These are phyloP conservation scores for Plodia interpunctella DNA, from an alignment of 1,140 invertebrate genomes.

Conservation along the genomic window DNA sequence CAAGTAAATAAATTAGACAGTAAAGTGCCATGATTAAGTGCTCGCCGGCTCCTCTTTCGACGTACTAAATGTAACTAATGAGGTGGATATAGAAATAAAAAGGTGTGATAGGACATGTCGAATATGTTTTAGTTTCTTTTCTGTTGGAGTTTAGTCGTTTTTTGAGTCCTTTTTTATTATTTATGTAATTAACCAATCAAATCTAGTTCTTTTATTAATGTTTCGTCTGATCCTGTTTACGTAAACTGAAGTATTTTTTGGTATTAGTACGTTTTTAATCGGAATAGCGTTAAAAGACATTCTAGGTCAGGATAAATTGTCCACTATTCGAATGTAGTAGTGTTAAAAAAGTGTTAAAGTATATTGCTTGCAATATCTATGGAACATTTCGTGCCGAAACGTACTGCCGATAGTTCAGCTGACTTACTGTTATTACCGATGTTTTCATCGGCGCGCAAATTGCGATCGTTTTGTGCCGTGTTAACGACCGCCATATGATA, in stretches of 20 bases:
- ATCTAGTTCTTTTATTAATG: too few relatives aligned
- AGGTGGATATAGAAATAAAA: not conserved
- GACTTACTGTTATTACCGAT: constrained; percentile 15
- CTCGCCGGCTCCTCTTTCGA: constrained; percentile 33
- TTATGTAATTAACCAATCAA: too few relatives aligned
- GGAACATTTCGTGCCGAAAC: not conserved
- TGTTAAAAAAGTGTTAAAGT: too few relatives aligned
- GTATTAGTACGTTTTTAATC: too few relatives aligned
- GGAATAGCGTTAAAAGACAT: too few relatives aligned
- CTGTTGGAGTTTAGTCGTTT: too few relatives aligned
- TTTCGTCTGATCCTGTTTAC: too few relatives aligned
- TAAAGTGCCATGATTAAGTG: constrained; percentile 54
- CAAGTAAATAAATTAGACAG: constrained; percentile 62
- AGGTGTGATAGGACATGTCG: not conserved
- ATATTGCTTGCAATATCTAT: not conserved
- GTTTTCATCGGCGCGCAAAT: constrained; percentile 22
- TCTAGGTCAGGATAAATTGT: too few relatives aligned
- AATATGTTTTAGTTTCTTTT: too few relatives aligned
- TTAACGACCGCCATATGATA: not conserved
- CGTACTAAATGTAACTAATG: not conserved
- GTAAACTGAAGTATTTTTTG: too few relatives aligned
- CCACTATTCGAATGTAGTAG: too few relatives aligned
- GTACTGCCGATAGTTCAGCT: constrained; percentile 14
- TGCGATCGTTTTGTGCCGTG: constrained; percentile 20
- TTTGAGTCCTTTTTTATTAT: too few relatives aligned